Evolutionary conservation across 2,113 vertebrate species (phyloP), one percentile per base, ranked within the genome.

Genomic region (Lonchura striata): DNA sequence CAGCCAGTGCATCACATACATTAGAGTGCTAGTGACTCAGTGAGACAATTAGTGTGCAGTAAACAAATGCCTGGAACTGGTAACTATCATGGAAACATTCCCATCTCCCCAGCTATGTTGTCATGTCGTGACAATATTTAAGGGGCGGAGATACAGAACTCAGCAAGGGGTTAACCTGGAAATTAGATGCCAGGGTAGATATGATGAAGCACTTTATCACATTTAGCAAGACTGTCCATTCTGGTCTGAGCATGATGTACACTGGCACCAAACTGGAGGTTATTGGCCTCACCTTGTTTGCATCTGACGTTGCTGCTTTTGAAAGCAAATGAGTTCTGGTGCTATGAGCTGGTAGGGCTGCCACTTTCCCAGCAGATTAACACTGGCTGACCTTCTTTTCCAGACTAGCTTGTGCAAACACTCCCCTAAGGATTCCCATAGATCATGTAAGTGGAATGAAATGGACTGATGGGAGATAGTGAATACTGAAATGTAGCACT

Each of bases 351-450:
- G 17, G 7, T 2, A 15, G 28, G 28, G 11, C 71, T 92, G 60
- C 66, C 94, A 35, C 88, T 96, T 97, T 94, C 50, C 76, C 88
- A 86, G 88, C 35, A 63, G 90, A 56, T 82, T 68, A 95, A 24
- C 86, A 21, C 42, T 83, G 70, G 33, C 25, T 86, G 80, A 37
- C 54, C 79, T 56, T 82, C 72, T n/a, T 37, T 88, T 71, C 74
- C 44, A 68, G 95, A 84, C 15, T 83, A 88, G 81, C 46, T 81
- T 76, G 60, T 65, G 61, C 75, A 77, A 89, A 83, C 33, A 69
- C 42, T 53, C 59, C 76, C 57, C 52, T 92, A 64, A 27, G 6
- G 13, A 76, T 75, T 94, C 86, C 80, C 35, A n/a, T 30, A 84
- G 53, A 68, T 63, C 31, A 47, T 1, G 1, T 59, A 75, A 77